Base-by-base conservation (phyloP, 2,113 vertebrate species). In the Ellobius talpinus region DNA sequence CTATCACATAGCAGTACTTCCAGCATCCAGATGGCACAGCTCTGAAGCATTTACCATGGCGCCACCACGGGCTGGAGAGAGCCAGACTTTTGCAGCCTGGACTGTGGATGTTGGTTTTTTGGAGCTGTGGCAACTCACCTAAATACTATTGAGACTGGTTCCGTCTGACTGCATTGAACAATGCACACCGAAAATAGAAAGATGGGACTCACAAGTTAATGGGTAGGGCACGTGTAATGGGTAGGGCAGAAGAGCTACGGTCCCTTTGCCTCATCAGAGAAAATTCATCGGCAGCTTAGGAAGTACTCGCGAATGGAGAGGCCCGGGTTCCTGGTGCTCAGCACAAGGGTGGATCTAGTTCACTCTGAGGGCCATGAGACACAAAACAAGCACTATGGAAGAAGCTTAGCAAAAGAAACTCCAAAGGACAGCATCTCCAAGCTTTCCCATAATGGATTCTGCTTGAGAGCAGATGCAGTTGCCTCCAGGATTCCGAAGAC, bases 271-370 rank as follows among this genome's bases (percentile, higher is more conserved):
- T 99, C 99, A 1, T 98, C 99, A 39, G 99, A 99, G 98, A 99
- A 99, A 98, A 99, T 99, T 72, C 99, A 99, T 63, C 99, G 99
- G 96, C 99, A 99, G 98, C 99, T 99, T 98, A 99, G 98, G 98
- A 99, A 99, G 96, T 99, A 99, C 97, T 99, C 99, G 0, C 98
- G 99, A 96, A 99, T 99, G 99, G 99, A 99, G 96, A 99, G 99
- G 97, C 99, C 99, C 9, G 99, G 99, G 82, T 99, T 99, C 98
- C 98, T 99, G 98, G 99, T 99, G 82, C 99, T 99, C 74, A 99
- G 99, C 97, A 99, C 99, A 99, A 99, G 99, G 99, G 99, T 99
- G 87, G 99, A 99, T 97, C 99, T 99, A 1, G 91, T 99, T 93
- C 98, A 98, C 96, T 99, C 99, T 16, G 99, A 99, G 97, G 99